Base-by-base conservation (phyloP, 1,140 invertebrate species). In the Mycetomoellerius zeteki region DNA sequence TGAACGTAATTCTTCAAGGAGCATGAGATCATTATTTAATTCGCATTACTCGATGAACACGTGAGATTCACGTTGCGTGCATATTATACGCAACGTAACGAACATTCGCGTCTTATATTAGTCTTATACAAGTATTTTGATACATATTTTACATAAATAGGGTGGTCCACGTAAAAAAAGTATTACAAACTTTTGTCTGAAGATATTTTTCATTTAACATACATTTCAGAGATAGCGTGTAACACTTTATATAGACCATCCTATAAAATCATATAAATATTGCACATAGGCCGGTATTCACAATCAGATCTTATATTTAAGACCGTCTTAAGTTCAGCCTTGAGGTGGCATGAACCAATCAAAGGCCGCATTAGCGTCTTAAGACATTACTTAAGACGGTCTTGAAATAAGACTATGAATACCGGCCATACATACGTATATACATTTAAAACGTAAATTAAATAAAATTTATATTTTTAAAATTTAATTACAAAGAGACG, bases 1-100 rank as follows among this genome's bases (percentile, higher is more conserved):
- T 21, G 24, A 50, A 81, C 19, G 50, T 47, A 47, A 58, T 21
- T 43, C 37, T 71, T 47, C 21, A 14, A 30, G n/a, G 27, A 52
- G 64, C 30, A 81, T 81, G 64, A 81, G 30, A 81, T 67, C 64
- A 67, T 69, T 82, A 86, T 86, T 73, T 86, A 86, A 69, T 65
- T 82, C 54, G 24, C 43, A 50, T 47, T 73, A 71, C 33, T 71
- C 50, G 50, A 71, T 52, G 16, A 71, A 81, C 52, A 64, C 78
- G 65, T 86, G 60, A 86, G 47, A 80, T 72, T 64, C 78, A 80
- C 52, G 50, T 81, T 50, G 64, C 64, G 24, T 54, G 67, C 81
- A 64, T 64, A 50, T 80, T 67, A 69, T 33, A 21, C 33, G 24
- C 24, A 52, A 14, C 19, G 47, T 65, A 47, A 71, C 10, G 30